These are phyloP conservation scores for Cavia aperea DNA, from an alignment of 2,113 vertebrate genomes.

Conservation along the genomic window DNA sequence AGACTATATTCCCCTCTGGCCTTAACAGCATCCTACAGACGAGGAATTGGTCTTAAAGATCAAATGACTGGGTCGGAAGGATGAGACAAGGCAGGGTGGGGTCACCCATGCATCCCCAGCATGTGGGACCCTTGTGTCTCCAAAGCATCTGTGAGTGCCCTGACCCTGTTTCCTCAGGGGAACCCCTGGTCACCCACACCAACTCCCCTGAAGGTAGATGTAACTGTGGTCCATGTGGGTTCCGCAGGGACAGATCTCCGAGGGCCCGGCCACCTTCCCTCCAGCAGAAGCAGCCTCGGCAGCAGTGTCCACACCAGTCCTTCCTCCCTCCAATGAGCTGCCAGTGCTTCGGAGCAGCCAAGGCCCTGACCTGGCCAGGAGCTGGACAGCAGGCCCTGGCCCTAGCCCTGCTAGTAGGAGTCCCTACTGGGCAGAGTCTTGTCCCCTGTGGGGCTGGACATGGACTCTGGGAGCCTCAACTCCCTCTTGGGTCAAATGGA, in stretches of 20 bases:
- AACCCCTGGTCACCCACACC: neutral
- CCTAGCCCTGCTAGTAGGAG: neutral
- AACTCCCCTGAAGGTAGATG: neutral
- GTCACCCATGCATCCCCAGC: neutral
- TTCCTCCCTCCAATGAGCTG: conserved; percentile 45
- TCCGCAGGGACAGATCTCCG: neutral
- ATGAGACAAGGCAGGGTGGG: neutral
- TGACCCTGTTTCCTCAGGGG: neutral
- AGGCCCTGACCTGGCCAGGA: neutral
- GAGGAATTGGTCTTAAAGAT: neutral
- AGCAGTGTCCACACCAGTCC: conserved; percentile 36
- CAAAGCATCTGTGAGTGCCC: neutral
- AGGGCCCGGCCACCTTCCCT: neutral
- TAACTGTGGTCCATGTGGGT: neutral
- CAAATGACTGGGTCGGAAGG: neutral
- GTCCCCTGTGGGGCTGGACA: neutral
- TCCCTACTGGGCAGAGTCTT: neutral
- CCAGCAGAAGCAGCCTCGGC: neutral
- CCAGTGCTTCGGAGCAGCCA: conserved; percentile 34
- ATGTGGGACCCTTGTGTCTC: neutral
- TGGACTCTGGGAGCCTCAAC: neutral
- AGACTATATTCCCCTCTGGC: neutral
- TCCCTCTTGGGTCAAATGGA: neutral
- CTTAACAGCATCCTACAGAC: neutral
- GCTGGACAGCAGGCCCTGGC: neutral